phyloP scores from a whole-genome alignment of 2,888 invertebrate genomes.

The Drosophila monieri region DNA sequence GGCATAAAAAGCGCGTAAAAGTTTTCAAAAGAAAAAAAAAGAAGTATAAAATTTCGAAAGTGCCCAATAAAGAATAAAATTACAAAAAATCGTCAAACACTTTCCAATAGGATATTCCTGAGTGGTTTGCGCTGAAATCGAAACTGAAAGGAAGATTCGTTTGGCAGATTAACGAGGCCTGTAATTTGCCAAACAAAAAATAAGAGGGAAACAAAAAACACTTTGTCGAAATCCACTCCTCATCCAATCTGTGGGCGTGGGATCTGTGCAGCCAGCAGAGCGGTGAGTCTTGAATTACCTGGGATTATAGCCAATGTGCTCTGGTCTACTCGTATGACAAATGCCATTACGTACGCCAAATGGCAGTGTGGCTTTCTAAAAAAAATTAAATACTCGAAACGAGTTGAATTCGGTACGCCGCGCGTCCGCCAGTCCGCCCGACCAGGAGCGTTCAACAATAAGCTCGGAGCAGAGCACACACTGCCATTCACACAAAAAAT shows the following conservation, averaged over 20 bases:
- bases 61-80: conserved; percentile 35
- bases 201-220: not conserved
- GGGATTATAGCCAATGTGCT: conserved; percentile 35
- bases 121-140: not conserved
- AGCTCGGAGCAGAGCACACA: conserved; percentile 4
- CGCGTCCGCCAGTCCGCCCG: no score
- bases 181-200: conserved; percentile 33
- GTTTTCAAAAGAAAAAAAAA: conserved; percentile 21
- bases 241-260: conserved; percentile 43
- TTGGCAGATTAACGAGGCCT: conserved; percentile 19
- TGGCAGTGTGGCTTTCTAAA: conserved; percentile 36
- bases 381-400: conserved; percentile 31
- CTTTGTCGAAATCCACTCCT: conserved; percentile 40
- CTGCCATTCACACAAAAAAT: conserved; percentile 20
- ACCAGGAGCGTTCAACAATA: conserved; percentile 26
- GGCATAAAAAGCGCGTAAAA: conserved; percentile 32
- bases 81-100: conserved; percentile 30
- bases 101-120: conserved; percentile 16
- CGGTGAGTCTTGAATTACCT: conserved; percentile 46
- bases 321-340: conserved; percentile 40
- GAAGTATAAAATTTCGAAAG: conserved; percentile 56
- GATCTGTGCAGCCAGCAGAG: conserved; percentile 31
- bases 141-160: conserved; percentile 21
- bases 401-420: conserved; percentile 32
- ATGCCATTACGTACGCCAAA: conserved; percentile 36